Evolutionary conservation across 2,888 invertebrate genomes (phyloP).

Genomic region (Drosophila kambysellisi): DNA sequence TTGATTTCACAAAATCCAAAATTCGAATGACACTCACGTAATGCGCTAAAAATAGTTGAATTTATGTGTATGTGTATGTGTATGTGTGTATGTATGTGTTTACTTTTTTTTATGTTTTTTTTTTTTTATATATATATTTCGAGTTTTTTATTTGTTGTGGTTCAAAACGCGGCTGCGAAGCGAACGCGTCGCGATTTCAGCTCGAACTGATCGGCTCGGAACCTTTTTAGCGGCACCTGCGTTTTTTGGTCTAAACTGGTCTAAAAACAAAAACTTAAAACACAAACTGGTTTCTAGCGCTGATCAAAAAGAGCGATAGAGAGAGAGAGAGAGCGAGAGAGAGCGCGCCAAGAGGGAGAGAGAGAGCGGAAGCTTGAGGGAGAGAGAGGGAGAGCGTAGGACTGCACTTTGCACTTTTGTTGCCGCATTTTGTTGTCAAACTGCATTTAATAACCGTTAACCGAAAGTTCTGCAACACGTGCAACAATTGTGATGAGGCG

Average conservation of each 20-base stretch:
- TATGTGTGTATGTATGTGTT: neutral
- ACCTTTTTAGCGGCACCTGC: constrained; percentile 63
- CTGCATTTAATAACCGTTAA: constrained; percentile 80
- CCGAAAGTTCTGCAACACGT: constrained; percentile 77
- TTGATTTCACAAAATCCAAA: constrained; percentile 58
- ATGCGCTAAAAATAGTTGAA: constrained; percentile 77
- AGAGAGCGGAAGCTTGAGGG: neutral
- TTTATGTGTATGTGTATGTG: constrained; percentile 22
- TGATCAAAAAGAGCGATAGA: constrained; percentile 2
- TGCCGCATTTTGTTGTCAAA: constrained; percentile 64
- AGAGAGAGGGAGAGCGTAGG: constrained; percentile 12
- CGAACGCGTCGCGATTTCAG: constrained; percentile 63
- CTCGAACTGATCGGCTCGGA: constrained; percentile 55
- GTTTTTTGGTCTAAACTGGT: constrained; percentile 54
- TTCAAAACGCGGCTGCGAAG: constrained; percentile 27
- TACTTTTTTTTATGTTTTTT: neutral
- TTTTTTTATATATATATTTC: constrained; percentile 15
- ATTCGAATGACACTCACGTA: constrained; percentile 77
- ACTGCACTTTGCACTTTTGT: constrained; percentile 76
- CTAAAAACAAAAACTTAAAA: constrained; percentile 35
- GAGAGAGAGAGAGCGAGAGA: neutral
- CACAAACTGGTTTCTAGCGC: constrained; percentile 42
- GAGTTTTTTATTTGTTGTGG: constrained; percentile 32
- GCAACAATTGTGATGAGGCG: constrained; percentile 31
- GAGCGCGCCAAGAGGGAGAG: constrained; percentile 1